Conservation (phyloP, 2,888 invertebrate species). For the Scotopteryx bipunctaria region DNA sequence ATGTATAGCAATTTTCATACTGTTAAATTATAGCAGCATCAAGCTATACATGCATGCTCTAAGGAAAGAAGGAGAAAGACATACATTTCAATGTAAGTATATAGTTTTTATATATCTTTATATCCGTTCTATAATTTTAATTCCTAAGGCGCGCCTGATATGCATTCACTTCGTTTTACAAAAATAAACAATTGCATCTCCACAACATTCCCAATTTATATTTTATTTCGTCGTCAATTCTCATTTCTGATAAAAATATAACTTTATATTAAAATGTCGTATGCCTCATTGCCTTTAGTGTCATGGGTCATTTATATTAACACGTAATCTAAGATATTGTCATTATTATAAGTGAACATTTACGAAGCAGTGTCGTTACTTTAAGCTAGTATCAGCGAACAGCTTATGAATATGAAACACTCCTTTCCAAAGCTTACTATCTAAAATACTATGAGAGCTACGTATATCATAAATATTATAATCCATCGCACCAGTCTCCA, state of each 20-base stretch:
- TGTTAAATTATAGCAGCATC: slow-evolving; percentile 1
- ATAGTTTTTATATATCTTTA: slow-evolving; percentile 40
- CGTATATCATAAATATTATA: slow-evolving; percentile 40
- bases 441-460: slow-evolving; percentile 30
- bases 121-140: slow-evolving; percentile 36
- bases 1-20: slow-evolving; percentile 14
- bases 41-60: slow-evolving; percentile 31
- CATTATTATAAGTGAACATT: slow-evolving; percentile 53
- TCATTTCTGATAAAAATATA: slow-evolving; percentile 19
- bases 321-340: slow-evolving; percentile 63
- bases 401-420: slow-evolving; percentile 28
- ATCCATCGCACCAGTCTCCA: slow-evolving; percentile 62
- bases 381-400: slow-evolving; percentile 33
- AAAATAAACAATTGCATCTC: slow-evolving; percentile 76
- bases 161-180: slow-evolving; percentile 74
- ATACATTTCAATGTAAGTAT: slow-evolving; percentile 24
- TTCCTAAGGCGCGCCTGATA: slow-evolving; percentile 77
- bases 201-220: slow-evolving; percentile 46
- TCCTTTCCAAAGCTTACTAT: slow-evolving; percentile 32
- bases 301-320: slow-evolving; percentile 22
- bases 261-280: slow-evolving; percentile 33
- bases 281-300: slow-evolving; percentile 33
- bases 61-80: slow-evolving; percentile 25
- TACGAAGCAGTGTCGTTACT: slow-evolving; percentile 44
- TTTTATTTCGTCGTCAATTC: slow-evolving; percentile 16